phyloP scores from a whole-genome alignment of 2,797 vertebrate genomes.

The Sebastes ruberrimus region DNA sequence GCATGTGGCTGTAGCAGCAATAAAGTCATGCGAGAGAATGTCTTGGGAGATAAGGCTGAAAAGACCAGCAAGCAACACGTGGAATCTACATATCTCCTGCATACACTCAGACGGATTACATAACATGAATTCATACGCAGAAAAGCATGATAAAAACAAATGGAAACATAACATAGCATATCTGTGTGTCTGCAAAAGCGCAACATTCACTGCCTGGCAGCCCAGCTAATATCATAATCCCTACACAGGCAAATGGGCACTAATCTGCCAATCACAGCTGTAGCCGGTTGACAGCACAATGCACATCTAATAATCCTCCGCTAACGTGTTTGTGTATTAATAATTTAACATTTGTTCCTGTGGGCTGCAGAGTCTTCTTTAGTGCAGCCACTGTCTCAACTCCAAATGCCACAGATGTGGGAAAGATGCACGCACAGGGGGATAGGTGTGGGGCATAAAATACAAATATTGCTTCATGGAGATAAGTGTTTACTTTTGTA shows the following conservation, averaged over 20 bases:
- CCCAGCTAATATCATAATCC: conserved; percentile 51
- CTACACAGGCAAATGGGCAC: conserved; percentile 46
- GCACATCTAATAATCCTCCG: conserved; percentile 59
- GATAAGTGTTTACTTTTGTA: conserved; percentile 5
- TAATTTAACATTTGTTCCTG: conserved; percentile 40
- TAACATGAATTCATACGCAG: neutral
- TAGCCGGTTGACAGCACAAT: conserved; percentile 49
- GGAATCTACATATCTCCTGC: neutral
- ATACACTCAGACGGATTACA: conserved; percentile 11
- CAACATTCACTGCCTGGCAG: conserved; percentile 26
- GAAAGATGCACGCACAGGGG: neutral
- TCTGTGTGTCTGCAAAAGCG: conserved; percentile 16
- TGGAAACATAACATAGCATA: conserved; percentile 31
- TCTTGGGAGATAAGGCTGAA: neutral
- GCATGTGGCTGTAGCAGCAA: neutral
- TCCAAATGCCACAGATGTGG: neutral
- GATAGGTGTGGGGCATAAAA: neutral
- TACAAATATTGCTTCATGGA: conserved; percentile 16
- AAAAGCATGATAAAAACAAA: conserved; percentile 26
- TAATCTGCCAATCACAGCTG: conserved; percentile 63
- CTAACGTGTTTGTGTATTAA: conserved; percentile 61
- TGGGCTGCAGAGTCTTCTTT: conserved; percentile 3
- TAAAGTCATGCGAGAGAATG: neutral
- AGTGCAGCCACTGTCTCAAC: neutral
- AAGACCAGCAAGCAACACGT: neutral